Conservation (phyloP, 2,797 vertebrate genomes). For the Petrocephalus schoutedeni region DNA sequence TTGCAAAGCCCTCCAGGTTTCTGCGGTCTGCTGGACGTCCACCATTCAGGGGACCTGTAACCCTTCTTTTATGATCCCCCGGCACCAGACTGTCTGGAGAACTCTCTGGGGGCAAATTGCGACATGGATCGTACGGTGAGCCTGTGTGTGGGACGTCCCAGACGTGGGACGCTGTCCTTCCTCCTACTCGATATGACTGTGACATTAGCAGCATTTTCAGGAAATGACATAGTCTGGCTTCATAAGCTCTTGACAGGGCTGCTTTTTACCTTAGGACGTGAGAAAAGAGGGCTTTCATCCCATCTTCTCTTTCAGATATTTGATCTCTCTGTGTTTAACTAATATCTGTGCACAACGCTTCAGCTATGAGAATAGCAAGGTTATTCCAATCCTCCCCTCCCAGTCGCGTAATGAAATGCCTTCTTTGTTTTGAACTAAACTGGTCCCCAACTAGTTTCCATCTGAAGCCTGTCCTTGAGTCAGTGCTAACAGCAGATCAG, state of each 20-base stretch:
- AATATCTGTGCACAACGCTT: conserved; percentile 4
- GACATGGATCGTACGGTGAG: neutral
- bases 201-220: neutral
- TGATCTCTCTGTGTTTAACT: neutral
- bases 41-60: neutral
- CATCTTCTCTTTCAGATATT: neutral
- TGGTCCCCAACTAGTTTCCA: neutral
- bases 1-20: neutral
- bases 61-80: neutral
- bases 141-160: neutral
- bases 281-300: conserved; percentile 13
- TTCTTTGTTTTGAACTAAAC: neutral
- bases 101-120: neutral
- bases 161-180: neutral
- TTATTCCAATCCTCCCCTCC: neutral
- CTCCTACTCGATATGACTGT: neutral
- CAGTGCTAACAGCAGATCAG: neutral
- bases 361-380: conserved; percentile 3
- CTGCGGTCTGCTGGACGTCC: neutral
- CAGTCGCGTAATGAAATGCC: neutral
- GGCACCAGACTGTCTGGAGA: conserved; percentile 18
- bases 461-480: neutral
- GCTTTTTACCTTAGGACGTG: neutral
- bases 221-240: neutral
- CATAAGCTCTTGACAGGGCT: neutral